phyloP scores from a whole-genome alignment of 2,888 invertebrate species.

The Leptogaster cylindrica region DNA sequence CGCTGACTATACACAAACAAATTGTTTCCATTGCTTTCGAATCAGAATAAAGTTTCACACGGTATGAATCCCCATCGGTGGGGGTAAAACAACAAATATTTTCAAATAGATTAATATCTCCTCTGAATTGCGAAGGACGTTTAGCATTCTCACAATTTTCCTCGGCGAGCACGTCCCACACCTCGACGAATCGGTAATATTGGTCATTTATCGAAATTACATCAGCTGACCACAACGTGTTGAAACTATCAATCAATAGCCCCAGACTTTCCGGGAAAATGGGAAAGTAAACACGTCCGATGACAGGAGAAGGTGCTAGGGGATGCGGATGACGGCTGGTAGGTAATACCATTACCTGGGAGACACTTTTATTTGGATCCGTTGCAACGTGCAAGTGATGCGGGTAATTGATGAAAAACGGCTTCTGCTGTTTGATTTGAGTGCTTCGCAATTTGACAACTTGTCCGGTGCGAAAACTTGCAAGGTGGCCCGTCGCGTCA shows the following conservation, averaged over 20 bases:
- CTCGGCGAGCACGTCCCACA: no score
- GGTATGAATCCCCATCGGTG: no score
- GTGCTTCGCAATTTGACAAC: no score
- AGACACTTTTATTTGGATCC: constrained; percentile 21
- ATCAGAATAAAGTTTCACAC: no score
- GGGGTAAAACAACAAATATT: no score
- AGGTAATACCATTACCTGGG: constrained; percentile 27
- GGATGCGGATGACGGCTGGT: constrained; percentile 7
- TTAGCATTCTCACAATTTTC: no score
- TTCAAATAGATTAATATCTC: no score
- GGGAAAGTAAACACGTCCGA: background rate
- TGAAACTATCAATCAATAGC: constrained; percentile 44
- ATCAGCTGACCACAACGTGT: constrained; percentile 46
- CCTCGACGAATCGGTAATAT: no score
- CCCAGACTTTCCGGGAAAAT: constrained; percentile 6
- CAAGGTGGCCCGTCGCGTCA: background rate
- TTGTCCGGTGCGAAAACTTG: constrained; percentile 6
- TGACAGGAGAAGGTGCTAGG: background rate
- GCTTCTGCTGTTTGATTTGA: background rate
- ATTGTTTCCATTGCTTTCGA: no score
- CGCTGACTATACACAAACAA: no score
- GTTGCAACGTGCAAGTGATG: constrained; percentile 18
- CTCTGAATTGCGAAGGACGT: no score
- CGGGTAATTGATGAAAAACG: constrained; percentile 24
- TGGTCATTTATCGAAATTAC: constrained; percentile 46